phyloP scores from a whole-genome alignment of 2,888 invertebrate genomes.

The Acleris sparsana region DNA sequence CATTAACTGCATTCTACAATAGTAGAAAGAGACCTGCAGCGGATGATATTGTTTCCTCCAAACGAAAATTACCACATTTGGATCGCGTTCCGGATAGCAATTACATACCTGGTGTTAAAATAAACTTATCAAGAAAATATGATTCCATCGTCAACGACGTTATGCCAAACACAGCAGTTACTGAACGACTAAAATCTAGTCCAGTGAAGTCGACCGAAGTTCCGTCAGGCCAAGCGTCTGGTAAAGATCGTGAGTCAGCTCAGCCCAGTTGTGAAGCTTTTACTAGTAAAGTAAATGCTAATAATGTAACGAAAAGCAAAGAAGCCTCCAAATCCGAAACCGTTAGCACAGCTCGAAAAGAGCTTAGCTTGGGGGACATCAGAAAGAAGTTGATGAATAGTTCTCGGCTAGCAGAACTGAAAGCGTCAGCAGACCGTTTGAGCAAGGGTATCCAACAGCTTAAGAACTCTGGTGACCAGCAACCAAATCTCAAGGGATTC shows the following conservation, averaged over 20 bases:
- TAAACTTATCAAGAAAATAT: conserved; percentile 43
- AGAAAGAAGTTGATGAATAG: conserved; percentile 87
- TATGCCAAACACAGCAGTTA: conserved; percentile 25
- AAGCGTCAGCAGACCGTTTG: conserved; percentile 86
- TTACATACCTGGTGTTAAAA: conserved; percentile 50
- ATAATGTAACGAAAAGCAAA: conserved; percentile 54
- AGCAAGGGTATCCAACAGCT: conserved; percentile 86
- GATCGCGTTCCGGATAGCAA: conserved; percentile 55
- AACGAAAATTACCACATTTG: conserved; percentile 77
- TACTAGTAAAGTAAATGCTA: conserved; percentile 61
- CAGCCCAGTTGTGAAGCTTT: conserved; percentile 49
- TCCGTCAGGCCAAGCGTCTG: conserved; percentile 10
- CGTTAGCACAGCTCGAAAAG: conserved; percentile 78
- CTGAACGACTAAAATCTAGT: not conserved
- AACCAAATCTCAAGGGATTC: conserved; percentile 85
- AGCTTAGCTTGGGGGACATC: conserved; percentile 87
- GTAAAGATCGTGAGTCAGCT: conserved; percentile 1
- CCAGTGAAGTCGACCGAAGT: conserved; percentile 2
- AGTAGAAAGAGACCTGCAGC: conserved; percentile 89
- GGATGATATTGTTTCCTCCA: conserved; percentile 84
- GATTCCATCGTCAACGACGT: conserved; percentile 38
- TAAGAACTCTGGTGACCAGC: conserved; percentile 73
- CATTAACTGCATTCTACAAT: conserved; percentile 89
- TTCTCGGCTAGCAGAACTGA: conserved; percentile 87
- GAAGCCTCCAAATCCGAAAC: conserved; percentile 61